Evolutionary conservation across 2,797 vertebrate species (phyloP).

Genomic region (Intellagama lesueurii): DNA sequence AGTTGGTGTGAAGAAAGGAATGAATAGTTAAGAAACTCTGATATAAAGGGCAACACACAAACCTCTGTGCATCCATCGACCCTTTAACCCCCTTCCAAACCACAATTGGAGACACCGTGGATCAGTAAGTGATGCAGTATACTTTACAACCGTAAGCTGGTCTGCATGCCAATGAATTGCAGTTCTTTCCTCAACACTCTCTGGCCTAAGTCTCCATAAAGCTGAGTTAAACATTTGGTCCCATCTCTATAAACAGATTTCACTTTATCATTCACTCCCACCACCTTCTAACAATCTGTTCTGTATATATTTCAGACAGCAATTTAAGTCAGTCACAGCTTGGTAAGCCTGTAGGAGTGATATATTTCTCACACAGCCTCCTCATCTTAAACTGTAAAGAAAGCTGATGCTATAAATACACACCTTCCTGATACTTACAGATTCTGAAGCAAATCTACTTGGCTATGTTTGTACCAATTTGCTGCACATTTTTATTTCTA

Average conservation of each 20-base stretch:
- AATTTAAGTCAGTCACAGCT: not conserved
- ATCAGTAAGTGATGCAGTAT: not conserved
- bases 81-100: not conserved
- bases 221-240: not conserved
- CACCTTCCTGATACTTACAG: not conserved
- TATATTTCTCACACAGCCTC: not conserved
- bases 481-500: not conserved
- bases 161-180: not conserved
- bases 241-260: not conserved
- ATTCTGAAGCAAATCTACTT: not conserved
- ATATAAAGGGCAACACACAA: too few species aligned
- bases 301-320: not conserved
- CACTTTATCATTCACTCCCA: not conserved
- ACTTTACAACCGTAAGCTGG: not conserved
- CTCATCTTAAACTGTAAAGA: not conserved
- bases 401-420: not conserved
- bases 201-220: not conserved
- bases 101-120: too few species aligned
- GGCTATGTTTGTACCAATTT: not conserved
- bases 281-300: not conserved
- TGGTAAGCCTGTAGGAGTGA: conserved; percentile 11
- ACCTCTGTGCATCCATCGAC: too few species aligned
- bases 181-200: not conserved
- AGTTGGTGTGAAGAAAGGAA: too few species aligned
- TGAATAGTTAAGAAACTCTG: too few species aligned